Evolutionary conservation across 92 coral and sea anemone species (phyloP).

Genomic region (Muricea muricata): DNA sequence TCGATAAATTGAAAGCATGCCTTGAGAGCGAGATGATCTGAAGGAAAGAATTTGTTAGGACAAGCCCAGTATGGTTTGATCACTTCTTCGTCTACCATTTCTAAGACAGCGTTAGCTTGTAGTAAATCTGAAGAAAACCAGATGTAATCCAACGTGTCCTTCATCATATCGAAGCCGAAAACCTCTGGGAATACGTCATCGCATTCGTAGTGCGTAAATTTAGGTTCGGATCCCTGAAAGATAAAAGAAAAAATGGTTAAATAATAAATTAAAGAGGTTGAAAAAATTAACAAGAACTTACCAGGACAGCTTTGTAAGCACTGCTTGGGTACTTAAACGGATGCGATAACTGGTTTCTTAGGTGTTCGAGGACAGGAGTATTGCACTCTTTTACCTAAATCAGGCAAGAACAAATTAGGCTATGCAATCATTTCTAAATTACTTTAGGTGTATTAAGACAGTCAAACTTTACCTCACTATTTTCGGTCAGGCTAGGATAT

Average conservation of each 20-base stretch:
- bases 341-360: slow-evolving; percentile 39
- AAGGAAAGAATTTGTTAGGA: slow-evolving; percentile 70
- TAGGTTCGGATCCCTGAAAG: slow-evolving; percentile 79
- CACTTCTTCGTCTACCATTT: slow-evolving; percentile 50
- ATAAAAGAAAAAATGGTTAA: neutral
- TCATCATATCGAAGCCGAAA: neutral
- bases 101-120: slow-evolving; percentile 57
- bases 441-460: too few species aligned
- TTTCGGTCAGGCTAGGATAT: slow-evolving; percentile 22
- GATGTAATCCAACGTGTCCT: slow-evolving; percentile 68
- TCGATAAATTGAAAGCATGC: slow-evolving; percentile 60
- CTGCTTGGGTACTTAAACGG: slow-evolving; percentile 60
- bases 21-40: slow-evolving; percentile 80
- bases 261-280: too few species aligned
- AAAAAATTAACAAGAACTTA: slow-evolving; percentile 6
- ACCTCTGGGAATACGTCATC: slow-evolving; percentile 27
- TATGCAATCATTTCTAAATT: too few species aligned
- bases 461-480: slow-evolving; percentile 3
- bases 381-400: too few species aligned
- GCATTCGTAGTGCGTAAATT: slow-evolving; percentile 60
- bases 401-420: too few species aligned
- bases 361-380: slow-evolving; percentile 12
- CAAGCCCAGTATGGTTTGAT: slow-evolving; percentile 54
- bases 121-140: slow-evolving; percentile 73
- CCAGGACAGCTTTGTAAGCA: slow-evolving; percentile 67